These are phyloP conservation scores for Drosophila truncata DNA, from an alignment of 1,140 invertebrate genomes.

Conservation along the genomic window DNA sequence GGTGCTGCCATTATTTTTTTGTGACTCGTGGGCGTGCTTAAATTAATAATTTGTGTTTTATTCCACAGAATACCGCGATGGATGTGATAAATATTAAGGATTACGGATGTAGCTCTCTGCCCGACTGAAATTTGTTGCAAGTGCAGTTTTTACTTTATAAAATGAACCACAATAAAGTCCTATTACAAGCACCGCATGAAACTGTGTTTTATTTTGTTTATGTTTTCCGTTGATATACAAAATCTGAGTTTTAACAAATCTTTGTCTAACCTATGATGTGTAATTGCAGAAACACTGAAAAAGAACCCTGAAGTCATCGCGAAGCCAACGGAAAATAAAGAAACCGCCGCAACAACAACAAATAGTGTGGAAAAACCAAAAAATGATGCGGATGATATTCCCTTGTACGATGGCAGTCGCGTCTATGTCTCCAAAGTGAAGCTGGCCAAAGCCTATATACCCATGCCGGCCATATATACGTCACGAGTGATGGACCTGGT, in stretches of 20 bases:
- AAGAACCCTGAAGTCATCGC: not conserved
- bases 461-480: constrained; percentile 70
- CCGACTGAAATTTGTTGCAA: constrained; percentile 5
- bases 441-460: constrained; percentile 62
- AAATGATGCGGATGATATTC: constrained; percentile 56
- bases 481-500: constrained; percentile 75
- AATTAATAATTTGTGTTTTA: constrained; percentile 21
- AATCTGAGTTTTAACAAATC: not conserved
- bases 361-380: not conserved
- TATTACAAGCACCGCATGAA: constrained; percentile 14
- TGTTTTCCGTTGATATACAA: constrained; percentile 1
- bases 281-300: constrained; percentile 11
- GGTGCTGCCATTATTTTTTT: constrained; percentile 41
- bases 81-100: constrained; percentile 4
- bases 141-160: constrained; percentile 1
- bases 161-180: constrained; percentile 23
- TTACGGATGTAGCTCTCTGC: not conserved
- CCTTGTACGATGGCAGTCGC: constrained; percentile 62
- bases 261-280: not conserved
- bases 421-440: constrained; percentile 62
- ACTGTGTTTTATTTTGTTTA: constrained; percentile 59
- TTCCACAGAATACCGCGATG: not conserved
- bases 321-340: not conserved
- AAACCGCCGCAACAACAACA: not conserved
- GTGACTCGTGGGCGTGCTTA: constrained; percentile 27